A percentile compares a stretch with the other conserved stretches of the same genome.
These are phyloP conservation scores for Odontomyia ornata DNA, from an alignment of 2,888 invertebrate genomes.

Conservation along the genomic window DNA sequence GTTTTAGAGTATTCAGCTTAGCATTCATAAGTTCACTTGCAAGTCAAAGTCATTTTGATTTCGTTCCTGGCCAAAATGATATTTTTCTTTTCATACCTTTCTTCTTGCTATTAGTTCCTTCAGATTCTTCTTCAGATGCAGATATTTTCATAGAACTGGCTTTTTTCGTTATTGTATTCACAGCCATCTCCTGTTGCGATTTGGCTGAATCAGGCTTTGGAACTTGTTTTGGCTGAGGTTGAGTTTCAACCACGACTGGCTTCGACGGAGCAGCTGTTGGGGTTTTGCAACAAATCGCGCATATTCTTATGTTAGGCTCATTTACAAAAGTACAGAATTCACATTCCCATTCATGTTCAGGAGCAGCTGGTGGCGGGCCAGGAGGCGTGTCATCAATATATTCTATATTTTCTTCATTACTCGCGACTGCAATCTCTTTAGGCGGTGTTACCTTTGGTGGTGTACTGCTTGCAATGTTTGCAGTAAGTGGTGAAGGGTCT, in stretches of 20 bases:
- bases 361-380: constrained; percentile 66
- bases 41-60: constrained; percentile 59
- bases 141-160: constrained; percentile 50
- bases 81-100: constrained; percentile 78
- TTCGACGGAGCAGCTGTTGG: constrained; percentile 63
- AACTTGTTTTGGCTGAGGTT: neutral
- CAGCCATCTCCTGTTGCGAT: constrained; percentile 46
- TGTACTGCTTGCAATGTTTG: neutral
- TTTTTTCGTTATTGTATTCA: constrained; percentile 46
- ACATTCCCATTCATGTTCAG: constrained; percentile 79
- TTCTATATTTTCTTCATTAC: constrained; percentile 49
- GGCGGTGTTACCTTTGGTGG: neutral
- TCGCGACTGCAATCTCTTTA: constrained; percentile 47
- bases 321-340: constrained; percentile 92
- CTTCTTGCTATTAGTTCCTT: constrained; percentile 65
- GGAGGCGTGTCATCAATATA: constrained; percentile 54
- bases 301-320: constrained; percentile 79
- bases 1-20: neutral
- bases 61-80: constrained; percentile 78
- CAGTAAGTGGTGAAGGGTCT: constrained; percentile 43
- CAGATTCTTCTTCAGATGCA: constrained; percentile 56
- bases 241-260: neutral
- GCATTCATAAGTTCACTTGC: neutral
- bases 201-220: constrained; percentile 15
- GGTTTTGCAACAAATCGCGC: constrained; percentile 88